phyloP scores from a whole-genome alignment of 2,113 vertebrate species.

The Cebus imitator region DNA sequence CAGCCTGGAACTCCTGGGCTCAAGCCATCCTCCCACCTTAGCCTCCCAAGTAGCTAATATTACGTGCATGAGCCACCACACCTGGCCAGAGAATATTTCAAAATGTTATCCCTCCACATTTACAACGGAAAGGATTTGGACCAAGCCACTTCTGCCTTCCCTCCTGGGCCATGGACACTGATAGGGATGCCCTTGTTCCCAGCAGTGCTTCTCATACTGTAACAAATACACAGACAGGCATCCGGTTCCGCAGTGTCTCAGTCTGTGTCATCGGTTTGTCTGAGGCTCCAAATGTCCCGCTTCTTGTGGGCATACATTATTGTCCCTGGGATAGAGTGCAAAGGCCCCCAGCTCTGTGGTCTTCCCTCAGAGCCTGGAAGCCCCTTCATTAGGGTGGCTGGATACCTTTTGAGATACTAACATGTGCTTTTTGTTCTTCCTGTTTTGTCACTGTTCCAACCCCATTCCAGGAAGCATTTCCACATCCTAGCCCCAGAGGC shows the following conservation, averaged over 20 bases:
- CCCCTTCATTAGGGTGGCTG: not conserved
- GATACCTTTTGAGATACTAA: not conserved
- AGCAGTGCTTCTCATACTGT: not conserved
- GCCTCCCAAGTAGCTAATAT: not conserved
- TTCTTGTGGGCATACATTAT: not conserved
- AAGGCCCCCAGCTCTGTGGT: not conserved
- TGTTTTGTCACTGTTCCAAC: not conserved
- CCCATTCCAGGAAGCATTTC: not conserved
- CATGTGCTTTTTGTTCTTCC: not conserved
- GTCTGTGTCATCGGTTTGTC: not conserved
- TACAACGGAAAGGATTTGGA: not conserved
- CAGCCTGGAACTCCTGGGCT: not conserved
- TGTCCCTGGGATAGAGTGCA: not conserved
- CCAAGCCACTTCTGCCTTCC: not conserved
- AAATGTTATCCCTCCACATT: not conserved
- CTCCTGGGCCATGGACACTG: not conserved
- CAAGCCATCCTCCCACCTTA: not conserved
- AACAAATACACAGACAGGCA: not conserved
- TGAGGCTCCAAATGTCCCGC: not conserved
- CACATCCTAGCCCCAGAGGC: not conserved
- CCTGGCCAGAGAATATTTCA: not conserved
- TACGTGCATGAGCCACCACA: not conserved
- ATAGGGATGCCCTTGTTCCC: not conserved
- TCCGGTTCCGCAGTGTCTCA: too few relatives aligned
- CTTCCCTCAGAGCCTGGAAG: not conserved